phyloP scores from a whole-genome alignment of 2,113 vertebrate genomes.

The Corvus hawaiiensis region DNA sequence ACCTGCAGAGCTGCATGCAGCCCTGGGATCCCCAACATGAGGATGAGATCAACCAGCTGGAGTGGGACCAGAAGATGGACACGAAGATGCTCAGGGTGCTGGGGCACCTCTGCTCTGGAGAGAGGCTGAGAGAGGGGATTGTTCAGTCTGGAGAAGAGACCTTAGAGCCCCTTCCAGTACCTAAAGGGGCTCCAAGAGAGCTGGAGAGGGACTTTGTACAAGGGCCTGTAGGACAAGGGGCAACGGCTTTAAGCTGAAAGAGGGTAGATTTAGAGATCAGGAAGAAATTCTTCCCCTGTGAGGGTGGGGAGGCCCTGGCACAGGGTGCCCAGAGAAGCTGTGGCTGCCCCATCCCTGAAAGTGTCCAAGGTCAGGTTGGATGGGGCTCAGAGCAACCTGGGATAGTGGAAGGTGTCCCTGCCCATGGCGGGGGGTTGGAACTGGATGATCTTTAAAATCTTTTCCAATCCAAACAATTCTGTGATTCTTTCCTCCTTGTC shows the following conservation, averaged over 20 bases:
- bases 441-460: background rate
- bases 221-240: background rate
- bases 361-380: background rate
- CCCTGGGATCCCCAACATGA: background rate
- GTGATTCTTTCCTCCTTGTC: background rate
- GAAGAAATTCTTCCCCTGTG: background rate
- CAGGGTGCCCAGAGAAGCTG: background rate
- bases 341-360: background rate
- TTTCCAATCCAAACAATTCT: background rate
- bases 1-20: background rate
- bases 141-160: background rate
- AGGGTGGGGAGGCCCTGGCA: background rate
- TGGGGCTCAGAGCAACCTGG: background rate
- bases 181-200: background rate
- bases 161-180: background rate
- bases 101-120: background rate
- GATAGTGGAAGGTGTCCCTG: background rate
- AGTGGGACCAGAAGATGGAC: background rate
- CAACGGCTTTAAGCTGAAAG: background rate
- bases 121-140: background rate
- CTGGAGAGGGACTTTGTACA: background rate
- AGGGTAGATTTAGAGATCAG: background rate
- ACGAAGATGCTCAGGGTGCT: background rate
- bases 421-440: background rate
- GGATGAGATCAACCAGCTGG: rapidly evolving